Evolutionary conservation across 2,113 vertebrate species (phyloP).

Genomic region (Condylura cristata): DNA sequence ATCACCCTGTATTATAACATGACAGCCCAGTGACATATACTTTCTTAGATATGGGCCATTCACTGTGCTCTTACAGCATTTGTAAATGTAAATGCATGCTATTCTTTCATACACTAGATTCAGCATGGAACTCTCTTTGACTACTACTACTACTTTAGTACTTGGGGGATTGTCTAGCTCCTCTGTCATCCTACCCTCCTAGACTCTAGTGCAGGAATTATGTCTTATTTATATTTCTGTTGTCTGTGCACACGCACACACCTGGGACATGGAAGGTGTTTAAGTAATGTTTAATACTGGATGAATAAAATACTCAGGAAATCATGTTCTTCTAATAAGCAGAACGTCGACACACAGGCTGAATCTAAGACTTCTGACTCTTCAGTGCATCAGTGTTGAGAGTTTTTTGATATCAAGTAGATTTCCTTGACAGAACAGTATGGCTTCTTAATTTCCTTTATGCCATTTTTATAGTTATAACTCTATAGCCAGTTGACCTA

Average conservation of each 20-base stretch:
- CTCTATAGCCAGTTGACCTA: conserved; percentile 51
- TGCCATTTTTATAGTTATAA: conserved; percentile 48
- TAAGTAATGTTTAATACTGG: background rate
- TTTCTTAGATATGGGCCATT: background rate
- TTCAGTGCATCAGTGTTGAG: background rate
- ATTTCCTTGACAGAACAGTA: conserved; percentile 32
- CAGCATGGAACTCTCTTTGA: background rate
- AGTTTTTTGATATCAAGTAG: background rate
- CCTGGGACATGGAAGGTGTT: background rate
- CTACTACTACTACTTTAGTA: background rate
- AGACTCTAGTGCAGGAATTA: background rate
- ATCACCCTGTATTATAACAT: background rate
- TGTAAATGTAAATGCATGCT: background rate
- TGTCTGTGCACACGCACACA: no score
- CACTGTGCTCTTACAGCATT: background rate
- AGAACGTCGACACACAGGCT: background rate
- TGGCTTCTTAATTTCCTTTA: conserved; percentile 44
- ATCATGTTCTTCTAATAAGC: background rate
- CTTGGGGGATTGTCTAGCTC: background rate
- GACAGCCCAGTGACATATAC: background rate
- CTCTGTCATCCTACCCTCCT: background rate
- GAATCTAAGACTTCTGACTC: background rate
- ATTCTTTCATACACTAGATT: background rate
- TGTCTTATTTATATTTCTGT: background rate
- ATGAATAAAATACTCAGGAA: background rate